Evolutionary conservation across 2,113 vertebrate genomes (phyloP).

Genomic region (Arvicanthis niloticus): DNA sequence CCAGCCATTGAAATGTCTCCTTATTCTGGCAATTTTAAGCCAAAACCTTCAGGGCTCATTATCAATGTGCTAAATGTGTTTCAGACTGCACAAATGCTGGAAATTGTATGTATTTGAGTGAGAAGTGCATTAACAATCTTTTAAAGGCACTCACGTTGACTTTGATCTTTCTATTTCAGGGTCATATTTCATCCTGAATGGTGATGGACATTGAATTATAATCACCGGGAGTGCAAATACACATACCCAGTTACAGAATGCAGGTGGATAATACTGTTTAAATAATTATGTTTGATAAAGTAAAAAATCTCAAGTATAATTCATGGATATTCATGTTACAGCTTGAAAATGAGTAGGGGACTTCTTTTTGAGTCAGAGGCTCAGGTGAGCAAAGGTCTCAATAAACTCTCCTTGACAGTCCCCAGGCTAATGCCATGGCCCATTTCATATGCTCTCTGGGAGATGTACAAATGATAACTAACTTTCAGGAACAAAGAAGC

Average conservation of each 20-base stretch:
- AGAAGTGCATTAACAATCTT: neutral
- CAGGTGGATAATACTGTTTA: neutral
- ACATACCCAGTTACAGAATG: neutral
- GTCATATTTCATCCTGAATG: neutral
- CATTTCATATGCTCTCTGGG: neutral
- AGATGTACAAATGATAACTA: neutral
- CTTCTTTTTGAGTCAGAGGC: neutral
- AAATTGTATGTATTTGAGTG: neutral
- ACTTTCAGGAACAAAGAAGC: neutral
- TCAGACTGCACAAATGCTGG: neutral
- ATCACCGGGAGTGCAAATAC: neutral
- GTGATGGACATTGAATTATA: neutral
- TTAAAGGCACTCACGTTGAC: accelerated
- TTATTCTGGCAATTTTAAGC: neutral
- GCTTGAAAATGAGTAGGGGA: neutral
- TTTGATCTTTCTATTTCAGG: neutral
- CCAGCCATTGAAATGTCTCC: neutral
- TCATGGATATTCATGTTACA: neutral
- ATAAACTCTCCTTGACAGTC: accelerated
- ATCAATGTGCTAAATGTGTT: neutral
- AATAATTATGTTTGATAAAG: neutral
- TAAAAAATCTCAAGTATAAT: neutral
- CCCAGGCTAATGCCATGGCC: neutral
- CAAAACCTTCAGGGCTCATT: neutral
- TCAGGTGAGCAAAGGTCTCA: neutral